Percentiles rank a stretch among this genome's conserved stretches.
phyloP scores from a whole-genome alignment of 2,113 vertebrate species.

The Toxotes chatareus region DNA sequence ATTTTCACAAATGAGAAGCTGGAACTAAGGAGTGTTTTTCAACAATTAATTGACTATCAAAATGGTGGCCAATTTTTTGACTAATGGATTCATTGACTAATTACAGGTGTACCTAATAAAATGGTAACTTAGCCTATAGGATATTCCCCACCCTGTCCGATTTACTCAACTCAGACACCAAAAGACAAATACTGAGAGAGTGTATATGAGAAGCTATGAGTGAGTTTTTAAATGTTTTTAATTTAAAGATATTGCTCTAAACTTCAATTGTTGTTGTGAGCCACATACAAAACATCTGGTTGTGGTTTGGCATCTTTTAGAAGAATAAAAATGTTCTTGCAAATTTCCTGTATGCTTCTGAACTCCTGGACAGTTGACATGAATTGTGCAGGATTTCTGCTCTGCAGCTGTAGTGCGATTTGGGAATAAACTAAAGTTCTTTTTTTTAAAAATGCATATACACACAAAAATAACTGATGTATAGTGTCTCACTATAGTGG shows the following conservation, averaged over 20 bases:
- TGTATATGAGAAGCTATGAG: slow-evolving; percentile 5
- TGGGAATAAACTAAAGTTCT: neutral
- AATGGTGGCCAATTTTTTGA: neutral
- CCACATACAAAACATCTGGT: slow-evolving; percentile 29
- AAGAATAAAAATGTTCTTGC: neutral
- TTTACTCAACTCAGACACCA: slow-evolving; percentile 25
- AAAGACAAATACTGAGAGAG: neutral
- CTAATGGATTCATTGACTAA: neutral
- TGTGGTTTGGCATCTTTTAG: neutral
- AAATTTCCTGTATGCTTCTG: neutral
- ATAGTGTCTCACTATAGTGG: slow-evolving; percentile 10
- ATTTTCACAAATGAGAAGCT: neutral
- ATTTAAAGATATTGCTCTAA: slow-evolving; percentile 3
- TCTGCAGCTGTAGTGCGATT: slow-evolving; percentile 20
- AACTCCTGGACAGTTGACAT: slow-evolving; percentile 15
- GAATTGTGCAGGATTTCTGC: slow-evolving; percentile 36
- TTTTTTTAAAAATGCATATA: neutral
- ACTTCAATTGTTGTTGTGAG: neutral
- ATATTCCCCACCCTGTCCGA: neutral
- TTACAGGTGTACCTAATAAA: neutral
- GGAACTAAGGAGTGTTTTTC: no score
- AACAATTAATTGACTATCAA: neutral
- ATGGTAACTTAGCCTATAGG: neutral
- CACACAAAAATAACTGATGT: slow-evolving; percentile 6
- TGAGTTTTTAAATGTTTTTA: slow-evolving; percentile 29